phyloP scores from a whole-genome alignment of 2,797 vertebrate species.

The Intellagama lesueurii region DNA sequence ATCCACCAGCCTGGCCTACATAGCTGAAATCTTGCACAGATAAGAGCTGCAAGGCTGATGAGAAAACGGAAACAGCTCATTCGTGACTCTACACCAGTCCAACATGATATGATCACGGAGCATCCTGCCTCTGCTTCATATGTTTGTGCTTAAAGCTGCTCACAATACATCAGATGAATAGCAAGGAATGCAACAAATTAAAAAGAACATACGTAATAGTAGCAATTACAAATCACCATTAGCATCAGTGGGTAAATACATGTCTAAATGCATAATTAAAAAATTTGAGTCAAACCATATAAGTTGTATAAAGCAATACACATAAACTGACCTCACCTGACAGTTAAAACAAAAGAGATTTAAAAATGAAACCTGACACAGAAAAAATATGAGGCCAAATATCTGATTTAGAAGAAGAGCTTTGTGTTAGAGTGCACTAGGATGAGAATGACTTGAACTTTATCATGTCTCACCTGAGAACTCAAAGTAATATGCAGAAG shows the following conservation, averaged over 20 bases:
- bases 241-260: neutral
- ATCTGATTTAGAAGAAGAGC: neutral
- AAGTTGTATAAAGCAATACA: neutral
- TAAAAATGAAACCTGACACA: neutral
- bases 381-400: too few species aligned
- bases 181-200: neutral
- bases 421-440: neutral
- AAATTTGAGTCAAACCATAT: neutral
- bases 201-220: neutral
- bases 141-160: neutral
- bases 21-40: neutral
- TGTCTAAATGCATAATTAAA: neutral
- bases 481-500: neutral
- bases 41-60: neutral
- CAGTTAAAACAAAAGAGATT: neutral
- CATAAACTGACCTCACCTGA: neutral
- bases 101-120: neutral
- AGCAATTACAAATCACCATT: neutral
- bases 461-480: neutral
- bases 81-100: neutral
- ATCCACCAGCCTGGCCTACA: neutral
- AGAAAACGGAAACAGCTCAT: neutral
- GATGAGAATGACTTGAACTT: neutral
- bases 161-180: neutral
- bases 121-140: neutral